These are phyloP conservation scores for Crotalus helleri DNA, from an alignment of 2,113 vertebrate genomes.

Conservation along the genomic window DNA sequence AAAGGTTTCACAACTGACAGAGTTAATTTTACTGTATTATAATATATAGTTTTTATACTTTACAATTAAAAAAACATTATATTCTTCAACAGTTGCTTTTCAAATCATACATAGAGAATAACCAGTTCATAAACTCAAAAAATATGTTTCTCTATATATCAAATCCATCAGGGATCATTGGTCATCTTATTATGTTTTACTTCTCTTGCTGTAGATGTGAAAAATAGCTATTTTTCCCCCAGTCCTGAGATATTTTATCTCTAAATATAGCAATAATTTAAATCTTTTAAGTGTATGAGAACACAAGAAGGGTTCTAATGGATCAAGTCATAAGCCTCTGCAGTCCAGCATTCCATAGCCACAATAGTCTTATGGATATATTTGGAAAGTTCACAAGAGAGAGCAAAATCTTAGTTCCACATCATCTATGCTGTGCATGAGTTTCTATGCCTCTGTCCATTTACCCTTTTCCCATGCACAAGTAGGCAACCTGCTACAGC, in stretches of 20 bases:
- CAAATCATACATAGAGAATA: slow-evolving; percentile 56
- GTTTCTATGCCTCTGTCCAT: not conserved
- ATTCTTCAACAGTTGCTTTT: slow-evolving; percentile 45
- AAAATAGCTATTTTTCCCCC: not conserved
- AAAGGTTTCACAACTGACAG: slow-evolving; percentile 57
- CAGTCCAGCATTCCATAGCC: not conserved
- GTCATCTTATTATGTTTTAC: not conserved
- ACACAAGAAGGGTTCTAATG: not conserved
- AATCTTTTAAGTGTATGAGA: not conserved
- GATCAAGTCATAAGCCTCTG: not conserved
- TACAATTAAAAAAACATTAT: slow-evolving; percentile 51
- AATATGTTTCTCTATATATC: slow-evolving; percentile 50
- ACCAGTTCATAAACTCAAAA: slow-evolving; percentile 40
- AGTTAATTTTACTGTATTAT: slow-evolving; percentile 60
- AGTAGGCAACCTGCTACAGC: not conserved
- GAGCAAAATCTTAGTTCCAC: not conserved
- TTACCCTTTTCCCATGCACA: not conserved
- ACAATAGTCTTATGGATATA: not conserved
- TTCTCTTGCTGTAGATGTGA: not conserved
- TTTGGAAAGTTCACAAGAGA: not conserved
- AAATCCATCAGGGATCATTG: not conserved
- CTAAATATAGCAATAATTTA: not conserved
- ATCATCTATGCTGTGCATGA: not conserved
- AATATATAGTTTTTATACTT: slow-evolving; percentile 41
- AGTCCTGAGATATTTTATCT: not conserved